A percentile compares a stretch with the other conserved stretches of the same genome.
Evolutionary conservation across 1,140 invertebrate genomes (phyloP).

Genomic region (Macrobrachium rosenbergii): DNA sequence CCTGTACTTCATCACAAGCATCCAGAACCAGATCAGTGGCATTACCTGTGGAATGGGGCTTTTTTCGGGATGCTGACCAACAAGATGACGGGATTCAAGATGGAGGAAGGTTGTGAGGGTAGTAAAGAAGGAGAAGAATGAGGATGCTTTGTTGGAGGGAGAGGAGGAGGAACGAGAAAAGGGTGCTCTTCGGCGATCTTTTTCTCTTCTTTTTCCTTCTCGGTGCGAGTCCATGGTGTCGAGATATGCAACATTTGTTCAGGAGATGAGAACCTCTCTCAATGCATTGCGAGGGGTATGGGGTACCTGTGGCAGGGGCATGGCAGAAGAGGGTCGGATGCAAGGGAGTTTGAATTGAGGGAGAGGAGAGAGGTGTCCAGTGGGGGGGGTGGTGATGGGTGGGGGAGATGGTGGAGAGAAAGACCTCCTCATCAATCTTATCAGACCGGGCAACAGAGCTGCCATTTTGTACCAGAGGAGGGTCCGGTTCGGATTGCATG

Average conservation of each 20-base stretch:
- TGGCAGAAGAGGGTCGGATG: neutral
- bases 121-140: neutral
- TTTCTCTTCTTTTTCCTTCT: too few species aligned
- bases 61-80: neutral
- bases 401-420: neutral
- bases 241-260: too few species aligned
- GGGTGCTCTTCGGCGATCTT: too few species aligned
- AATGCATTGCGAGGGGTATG: neutral
- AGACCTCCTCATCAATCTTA: conserved; percentile 17
- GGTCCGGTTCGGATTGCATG: conserved; percentile 21
- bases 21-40: too few species aligned
- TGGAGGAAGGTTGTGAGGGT: neutral
- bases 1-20: too few species aligned
- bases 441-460: conserved; percentile 6
- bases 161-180: neutral
- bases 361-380: neutral
- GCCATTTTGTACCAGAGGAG: conserved; percentile 20
- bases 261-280: too few species aligned
- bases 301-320: neutral
- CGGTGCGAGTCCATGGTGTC: too few species aligned
- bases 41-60: neutral
- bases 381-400: neutral
- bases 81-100: neutral
- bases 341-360: neutral
- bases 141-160: neutral